Percentiles rank a stretch among this genome's conserved stretches.
Conservation (phyloP, 2,888 invertebrate genomes). For the Venustoraphidia nigricollis region DNA sequence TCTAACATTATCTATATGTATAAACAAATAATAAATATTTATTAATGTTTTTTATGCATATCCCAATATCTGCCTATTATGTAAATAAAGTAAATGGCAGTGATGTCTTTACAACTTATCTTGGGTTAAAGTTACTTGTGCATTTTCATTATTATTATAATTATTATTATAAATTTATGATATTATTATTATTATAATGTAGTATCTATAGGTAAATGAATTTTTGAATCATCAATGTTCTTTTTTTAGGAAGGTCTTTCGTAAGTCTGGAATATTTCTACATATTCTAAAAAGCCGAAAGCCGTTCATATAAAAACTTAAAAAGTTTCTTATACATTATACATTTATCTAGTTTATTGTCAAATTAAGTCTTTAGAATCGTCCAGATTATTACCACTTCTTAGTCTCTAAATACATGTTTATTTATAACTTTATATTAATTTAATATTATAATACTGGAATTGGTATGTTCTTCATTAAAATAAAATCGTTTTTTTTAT, state of each 20-base stretch:
- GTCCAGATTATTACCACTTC: neutral
- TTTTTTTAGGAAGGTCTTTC: no score
- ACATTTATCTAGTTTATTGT: neutral
- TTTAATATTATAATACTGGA: no score
- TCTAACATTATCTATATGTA: no score
- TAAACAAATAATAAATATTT: neutral
- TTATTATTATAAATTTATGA: neutral
- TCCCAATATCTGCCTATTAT: neutral
- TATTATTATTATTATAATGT: neutral
- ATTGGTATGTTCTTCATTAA: no score
- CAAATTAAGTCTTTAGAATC: neutral
- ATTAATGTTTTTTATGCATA: neutral
- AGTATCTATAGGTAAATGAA: no score
- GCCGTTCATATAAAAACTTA: no score
- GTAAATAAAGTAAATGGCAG: slow-evolving; percentile 21
- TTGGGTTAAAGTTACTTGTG: neutral
- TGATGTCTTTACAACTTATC: slow-evolving; percentile 19
- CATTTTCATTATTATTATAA: neutral
- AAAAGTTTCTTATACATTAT: neutral
- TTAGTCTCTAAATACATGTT: no score
- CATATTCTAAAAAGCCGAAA: no score
- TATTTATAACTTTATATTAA: no score
- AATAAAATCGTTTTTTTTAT: no score
- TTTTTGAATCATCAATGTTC: no score
- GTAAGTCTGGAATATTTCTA: no score